Base-by-base conservation (phyloP, 2,113 vertebrate genomes). In the Saguinus midas region DNA sequence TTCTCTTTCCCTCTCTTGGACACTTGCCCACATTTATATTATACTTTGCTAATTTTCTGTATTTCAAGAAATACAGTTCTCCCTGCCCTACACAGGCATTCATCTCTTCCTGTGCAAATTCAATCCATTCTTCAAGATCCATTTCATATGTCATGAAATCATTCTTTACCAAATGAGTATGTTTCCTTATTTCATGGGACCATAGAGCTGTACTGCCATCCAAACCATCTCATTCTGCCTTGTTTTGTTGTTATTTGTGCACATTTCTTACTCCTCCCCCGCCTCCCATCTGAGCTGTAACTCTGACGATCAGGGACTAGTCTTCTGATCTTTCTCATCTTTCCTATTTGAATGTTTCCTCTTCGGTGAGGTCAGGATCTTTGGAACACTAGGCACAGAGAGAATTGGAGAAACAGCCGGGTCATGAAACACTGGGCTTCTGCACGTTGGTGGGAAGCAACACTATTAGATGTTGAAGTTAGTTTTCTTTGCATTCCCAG, bases 51-150 rank as follows among this genome's bases (percentile, higher is more conserved):
- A 40, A 17, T 81, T 78, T 82, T 92, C 52, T 87, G 48, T 61
- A 9, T 86, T 55, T n/a, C 13, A 27, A 37, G 29, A 86, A 85
- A 55, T 43, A 50, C 1, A 37, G 7, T n/a, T 58, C 32, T 80
- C 9, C 25, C 11, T 80, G 11, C 32, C 35, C 35, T 45, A 12
- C 9, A 35, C 55, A 37, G 23, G 7, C 23, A 45, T 58, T 64
- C 35, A 48, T 25, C 37, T 58, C n/a, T 88, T 91, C 27, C 50
- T 40, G 43, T 13, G 29, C 58, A 68, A 32, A 35, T 43, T 1
- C 66, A 75, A 43, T 37, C 48, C 35, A n/a, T 78, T 87, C 84
- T 88, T 79, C 61, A 94, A 94, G 64, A 91, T 29, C 35, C 27
- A n/a, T 81, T 81, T 89, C 37, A 50, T 0, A 5, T 50, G 66